phyloP scores from a whole-genome alignment of 2,797 vertebrate species.

The Pterois miles region DNA sequence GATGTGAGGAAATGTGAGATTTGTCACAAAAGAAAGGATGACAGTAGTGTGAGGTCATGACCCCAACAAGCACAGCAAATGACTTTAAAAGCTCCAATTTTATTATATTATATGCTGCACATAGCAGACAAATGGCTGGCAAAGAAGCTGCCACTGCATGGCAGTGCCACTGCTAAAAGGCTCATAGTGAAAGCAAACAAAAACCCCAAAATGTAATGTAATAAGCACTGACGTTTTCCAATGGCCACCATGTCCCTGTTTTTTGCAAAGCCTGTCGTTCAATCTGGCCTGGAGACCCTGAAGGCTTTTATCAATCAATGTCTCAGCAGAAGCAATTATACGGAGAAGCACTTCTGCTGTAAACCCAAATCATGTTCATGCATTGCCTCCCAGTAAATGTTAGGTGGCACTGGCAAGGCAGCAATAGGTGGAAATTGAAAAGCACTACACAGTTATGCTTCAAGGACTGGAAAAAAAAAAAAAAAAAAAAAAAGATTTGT shows the following conservation, averaged over 20 bases:
- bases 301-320: constrained; percentile 56
- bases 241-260: constrained; percentile 1
- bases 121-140: background rate
- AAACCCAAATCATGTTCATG: constrained; percentile 59
- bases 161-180: background rate
- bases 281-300: constrained; percentile 33
- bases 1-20: background rate
- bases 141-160: background rate
- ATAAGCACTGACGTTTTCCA: constrained; percentile 26
- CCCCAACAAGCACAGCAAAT: background rate
- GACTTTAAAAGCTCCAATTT: background rate
- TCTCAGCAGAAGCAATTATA: constrained; percentile 56
- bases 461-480: constrained; percentile 51
- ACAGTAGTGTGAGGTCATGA: background rate
- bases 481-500: too few species aligned
- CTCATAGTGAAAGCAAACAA: background rate
- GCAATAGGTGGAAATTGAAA: constrained; percentile 57
- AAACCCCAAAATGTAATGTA: constrained; percentile 9
- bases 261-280: constrained; percentile 37
- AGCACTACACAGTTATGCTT: constrained; percentile 38
- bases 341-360: constrained; percentile 50
- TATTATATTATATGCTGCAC: background rate
- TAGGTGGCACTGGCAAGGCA: constrained; percentile 32
- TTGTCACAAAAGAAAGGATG: background rate
- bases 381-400: constrained; percentile 45